Conservation (phyloP, 2,888 invertebrate genomes). For the Euzophera pinguis region DNA sequence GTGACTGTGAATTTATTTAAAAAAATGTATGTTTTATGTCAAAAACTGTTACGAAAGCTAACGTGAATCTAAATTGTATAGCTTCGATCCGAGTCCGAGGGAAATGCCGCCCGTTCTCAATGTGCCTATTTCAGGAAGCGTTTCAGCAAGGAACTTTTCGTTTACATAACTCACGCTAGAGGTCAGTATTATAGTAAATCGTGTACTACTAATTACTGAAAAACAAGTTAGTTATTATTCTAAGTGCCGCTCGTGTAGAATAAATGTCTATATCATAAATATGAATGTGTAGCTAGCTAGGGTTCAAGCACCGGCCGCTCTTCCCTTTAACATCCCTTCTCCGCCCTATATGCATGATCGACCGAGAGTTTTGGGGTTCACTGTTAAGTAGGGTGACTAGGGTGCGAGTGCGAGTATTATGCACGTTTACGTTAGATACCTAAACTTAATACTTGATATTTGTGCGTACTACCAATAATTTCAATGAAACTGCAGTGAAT, state of each 20-base stretch:
- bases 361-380: conserved; percentile 77
- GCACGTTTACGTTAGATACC: conserved; percentile 21
- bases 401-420: conserved; percentile 58
- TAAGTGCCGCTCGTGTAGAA: no score
- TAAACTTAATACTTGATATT: background rate
- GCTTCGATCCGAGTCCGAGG: conserved; percentile 70
- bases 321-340: conserved; percentile 78
- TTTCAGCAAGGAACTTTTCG: conserved; percentile 74
- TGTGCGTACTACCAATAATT: no score
- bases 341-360: conserved; percentile 80
- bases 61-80: conserved; percentile 53
- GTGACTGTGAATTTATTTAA: conserved; percentile 38
- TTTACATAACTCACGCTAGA: conserved; percentile 74
- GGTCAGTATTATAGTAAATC: conserved; percentile 55
- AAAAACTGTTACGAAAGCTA: conserved; percentile 41
- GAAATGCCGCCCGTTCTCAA: conserved; percentile 66
- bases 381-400: conserved; percentile 59
- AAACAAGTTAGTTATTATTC: conserved; percentile 11
- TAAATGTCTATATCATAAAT: conserved; percentile 26
- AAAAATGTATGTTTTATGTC: conserved; percentile 52
- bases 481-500: no score
- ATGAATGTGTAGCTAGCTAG: conserved; percentile 44
- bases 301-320: conserved; percentile 73
- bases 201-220: conserved; percentile 22
- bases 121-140: conserved; percentile 74